Percentiles rank a stretch among this genome's conserved stretches.
Evolutionary conservation across 1,140 invertebrate genomes (phyloP).

Genomic region (Ladona fulva): DNA sequence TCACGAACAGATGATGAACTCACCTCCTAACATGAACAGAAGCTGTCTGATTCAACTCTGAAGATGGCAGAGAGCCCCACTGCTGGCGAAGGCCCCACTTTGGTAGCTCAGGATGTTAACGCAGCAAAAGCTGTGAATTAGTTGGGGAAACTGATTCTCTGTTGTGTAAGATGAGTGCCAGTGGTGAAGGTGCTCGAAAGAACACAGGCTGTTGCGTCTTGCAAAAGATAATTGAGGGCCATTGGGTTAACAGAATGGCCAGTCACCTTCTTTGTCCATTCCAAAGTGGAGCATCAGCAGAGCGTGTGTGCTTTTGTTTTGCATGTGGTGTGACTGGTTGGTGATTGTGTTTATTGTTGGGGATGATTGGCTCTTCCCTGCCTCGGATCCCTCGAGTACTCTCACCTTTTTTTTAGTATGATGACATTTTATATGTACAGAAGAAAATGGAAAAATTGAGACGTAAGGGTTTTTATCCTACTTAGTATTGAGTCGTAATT

Average conservation of each 20-base stretch:
- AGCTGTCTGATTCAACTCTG: background rate
- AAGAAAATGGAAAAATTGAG: slow-evolving; percentile 7
- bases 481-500: background rate
- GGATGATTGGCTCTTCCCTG: slow-evolving; percentile 1
- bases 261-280: background rate
- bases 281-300: background rate
- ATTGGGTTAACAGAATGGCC: background rate
- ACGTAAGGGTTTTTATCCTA: background rate
- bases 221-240: background rate
- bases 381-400: background rate
- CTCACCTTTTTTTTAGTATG: background rate
- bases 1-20: slow-evolving; percentile 38
- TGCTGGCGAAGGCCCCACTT: background rate
- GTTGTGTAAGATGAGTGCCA: background rate
- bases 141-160: too few species aligned
- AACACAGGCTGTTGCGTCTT: background rate
- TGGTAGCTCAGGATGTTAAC: background rate
- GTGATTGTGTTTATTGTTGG: slow-evolving; percentile 6
- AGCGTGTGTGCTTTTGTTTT: background rate
- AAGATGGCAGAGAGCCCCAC: too few species aligned
- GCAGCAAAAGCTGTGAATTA: background rate
- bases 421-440: background rate
- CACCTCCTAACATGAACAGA: slow-evolving; percentile 8
- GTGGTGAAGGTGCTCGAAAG: background rate
- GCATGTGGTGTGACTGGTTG: background rate